These are phyloP conservation scores for Artemia sp. DNA, from an alignment of 2,888 invertebrate genomes.

Conservation along the genomic window DNA sequence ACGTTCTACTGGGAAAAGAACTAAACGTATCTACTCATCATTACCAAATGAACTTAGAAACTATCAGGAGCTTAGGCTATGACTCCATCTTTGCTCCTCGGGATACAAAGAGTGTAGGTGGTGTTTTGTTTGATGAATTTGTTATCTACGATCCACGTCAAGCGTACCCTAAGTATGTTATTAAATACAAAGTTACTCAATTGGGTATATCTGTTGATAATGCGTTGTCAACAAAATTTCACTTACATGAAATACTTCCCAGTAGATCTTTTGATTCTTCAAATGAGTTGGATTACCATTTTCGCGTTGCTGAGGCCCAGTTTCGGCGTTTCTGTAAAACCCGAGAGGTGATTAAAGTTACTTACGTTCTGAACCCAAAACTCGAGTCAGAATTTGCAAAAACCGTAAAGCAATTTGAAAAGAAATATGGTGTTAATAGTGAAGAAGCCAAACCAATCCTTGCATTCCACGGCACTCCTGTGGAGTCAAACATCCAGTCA, in stretches of 20 bases:
- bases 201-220: background rate
- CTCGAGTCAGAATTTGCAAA: constrained; percentile 6
- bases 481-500: constrained; percentile 19
- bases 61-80: background rate
- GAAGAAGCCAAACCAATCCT: constrained; percentile 9
- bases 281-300: constrained; percentile 14
- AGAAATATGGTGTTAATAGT: background rate
- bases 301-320: constrained; percentile 18
- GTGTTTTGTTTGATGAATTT: constrained; percentile 20
- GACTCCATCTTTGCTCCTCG: constrained; percentile 18
- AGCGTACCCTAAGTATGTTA: constrained; percentile 16
- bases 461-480: constrained; percentile 18
- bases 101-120: constrained; percentile 17
- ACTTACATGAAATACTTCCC: background rate
- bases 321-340: constrained; percentile 1
- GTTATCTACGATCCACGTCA: constrained; percentile 19
- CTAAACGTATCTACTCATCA: background rate
- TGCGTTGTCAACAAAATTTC: background rate
- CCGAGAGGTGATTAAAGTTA: constrained; percentile 8
- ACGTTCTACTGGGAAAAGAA: constrained; percentile 17
- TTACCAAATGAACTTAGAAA: constrained; percentile 17
- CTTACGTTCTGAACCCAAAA: constrained; percentile 15
- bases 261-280: constrained; percentile 14
- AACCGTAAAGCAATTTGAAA: background rate
- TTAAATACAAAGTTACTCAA: constrained; percentile 11